These are phyloP conservation scores for Margarornis squamiger DNA, from an alignment of 2,797 vertebrate species.

Conservation along the genomic window DNA sequence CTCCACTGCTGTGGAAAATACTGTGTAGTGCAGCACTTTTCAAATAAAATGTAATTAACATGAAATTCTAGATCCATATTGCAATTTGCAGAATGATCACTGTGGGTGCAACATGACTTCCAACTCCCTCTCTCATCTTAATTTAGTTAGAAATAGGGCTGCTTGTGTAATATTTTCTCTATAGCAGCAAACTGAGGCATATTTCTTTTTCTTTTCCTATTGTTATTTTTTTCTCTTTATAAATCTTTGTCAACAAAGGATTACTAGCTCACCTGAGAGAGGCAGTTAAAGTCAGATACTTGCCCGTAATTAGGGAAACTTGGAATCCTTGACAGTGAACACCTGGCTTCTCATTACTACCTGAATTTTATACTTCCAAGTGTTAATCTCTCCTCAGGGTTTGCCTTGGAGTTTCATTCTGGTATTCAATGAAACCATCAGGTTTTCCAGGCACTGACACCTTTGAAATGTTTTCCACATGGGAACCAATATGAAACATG, in stretches of 20 bases:
- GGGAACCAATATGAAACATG: constrained; percentile 43
- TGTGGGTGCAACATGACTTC: constrained; percentile 59
- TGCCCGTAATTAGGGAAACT: constrained; percentile 54
- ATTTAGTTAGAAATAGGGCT: constrained; percentile 56
- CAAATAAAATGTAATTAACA: constrained; percentile 70
- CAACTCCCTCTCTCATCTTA: constrained; percentile 49
- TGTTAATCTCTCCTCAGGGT: constrained; percentile 63
- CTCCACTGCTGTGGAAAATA: constrained; percentile 60
- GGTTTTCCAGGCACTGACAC: constrained; percentile 45
- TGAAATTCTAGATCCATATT: constrained; percentile 64
- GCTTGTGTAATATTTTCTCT: constrained; percentile 26
- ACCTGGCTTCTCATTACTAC: constrained; percentile 61
- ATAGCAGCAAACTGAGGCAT: constrained; percentile 1
- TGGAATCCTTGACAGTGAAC: constrained; percentile 61
- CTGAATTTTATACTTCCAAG: constrained; percentile 51
- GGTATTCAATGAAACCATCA: constrained; percentile 37
- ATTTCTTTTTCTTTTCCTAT: constrained; percentile 19
- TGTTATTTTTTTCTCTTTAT: constrained; percentile 53
- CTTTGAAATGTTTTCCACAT: constrained; percentile 52
- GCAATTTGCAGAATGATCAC: constrained; percentile 66
- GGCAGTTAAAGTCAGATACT: constrained; percentile 51
- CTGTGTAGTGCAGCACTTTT: constrained; percentile 61
- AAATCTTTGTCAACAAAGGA: constrained; percentile 45
- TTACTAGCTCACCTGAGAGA: constrained; percentile 47
- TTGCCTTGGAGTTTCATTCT: constrained; percentile 45